These are phyloP conservation scores for Paradisaea rubra DNA, from an alignment of 2,113 vertebrate species.

Conservation along the genomic window DNA sequence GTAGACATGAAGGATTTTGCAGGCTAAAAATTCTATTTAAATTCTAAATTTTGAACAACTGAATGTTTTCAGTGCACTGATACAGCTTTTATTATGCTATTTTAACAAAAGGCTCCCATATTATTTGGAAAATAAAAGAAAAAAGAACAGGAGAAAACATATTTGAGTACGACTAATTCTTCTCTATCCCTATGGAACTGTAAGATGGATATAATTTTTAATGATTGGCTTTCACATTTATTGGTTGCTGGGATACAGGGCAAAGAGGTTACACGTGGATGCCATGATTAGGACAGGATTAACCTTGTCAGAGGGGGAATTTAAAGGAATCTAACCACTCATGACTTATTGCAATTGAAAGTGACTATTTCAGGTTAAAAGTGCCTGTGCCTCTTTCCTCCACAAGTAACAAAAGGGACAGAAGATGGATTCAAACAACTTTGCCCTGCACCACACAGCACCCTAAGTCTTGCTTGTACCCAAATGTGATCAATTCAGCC, in stretches of 20 bases:
- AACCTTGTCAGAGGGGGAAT: not conserved
- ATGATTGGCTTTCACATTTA: not conserved
- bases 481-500: not conserved
- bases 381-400: not conserved
- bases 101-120: not conserved
- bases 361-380: not conserved
- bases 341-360: not conserved
- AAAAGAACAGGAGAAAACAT: not conserved
- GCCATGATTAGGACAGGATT: not conserved
- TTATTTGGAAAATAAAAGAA: not conserved
- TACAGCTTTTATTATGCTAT: not conserved
- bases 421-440: not conserved
- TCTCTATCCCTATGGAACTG: not conserved
- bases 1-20: not conserved
- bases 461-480: not conserved
- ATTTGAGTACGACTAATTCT: not conserved
- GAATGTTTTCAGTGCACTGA: not conserved
- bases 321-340: not conserved
- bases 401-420: not conserved
- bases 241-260: not conserved
- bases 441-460: not conserved
- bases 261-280: not conserved
- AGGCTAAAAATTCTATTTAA: not conserved
- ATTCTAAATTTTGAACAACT: not conserved
- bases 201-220: not conserved